These are phyloP conservation scores for Porites evermanni DNA, from an alignment of 92 coral and sea anemone genomes.

Conservation along the genomic window DNA sequence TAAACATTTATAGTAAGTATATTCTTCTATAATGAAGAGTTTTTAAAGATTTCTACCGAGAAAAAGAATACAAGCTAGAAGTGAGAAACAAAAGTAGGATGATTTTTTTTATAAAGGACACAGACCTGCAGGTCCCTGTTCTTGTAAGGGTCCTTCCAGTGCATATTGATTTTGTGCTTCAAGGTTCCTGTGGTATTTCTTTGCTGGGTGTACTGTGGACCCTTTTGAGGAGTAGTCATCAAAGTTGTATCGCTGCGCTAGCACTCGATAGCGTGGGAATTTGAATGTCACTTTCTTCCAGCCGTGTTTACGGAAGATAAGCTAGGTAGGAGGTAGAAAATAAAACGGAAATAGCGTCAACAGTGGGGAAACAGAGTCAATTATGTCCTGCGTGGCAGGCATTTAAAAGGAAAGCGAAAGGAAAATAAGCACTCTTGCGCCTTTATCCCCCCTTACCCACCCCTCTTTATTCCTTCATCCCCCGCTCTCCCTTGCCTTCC, in stretches of 20 bases:
- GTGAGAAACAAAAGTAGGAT: background rate
- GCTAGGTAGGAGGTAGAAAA: slow-evolving; percentile 48
- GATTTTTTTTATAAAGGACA: background rate
- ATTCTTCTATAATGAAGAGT: background rate
- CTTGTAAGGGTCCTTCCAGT: slow-evolving; percentile 47
- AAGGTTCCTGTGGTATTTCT: slow-evolving; percentile 88
- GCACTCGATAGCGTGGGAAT: slow-evolving; percentile 93
- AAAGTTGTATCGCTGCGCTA: slow-evolving; percentile 91
- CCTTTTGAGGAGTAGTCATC: slow-evolving; percentile 99
- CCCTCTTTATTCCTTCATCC: no score
- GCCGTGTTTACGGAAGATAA: slow-evolving; percentile 97
- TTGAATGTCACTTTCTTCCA: slow-evolving; percentile 92
- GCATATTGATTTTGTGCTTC: slow-evolving; percentile 68
- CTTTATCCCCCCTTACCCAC: no score
- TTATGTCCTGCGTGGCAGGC: no score
- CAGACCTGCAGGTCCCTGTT: slow-evolving; percentile 50
- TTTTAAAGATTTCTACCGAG: no score
- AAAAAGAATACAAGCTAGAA: background rate
- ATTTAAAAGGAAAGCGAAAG: no score
- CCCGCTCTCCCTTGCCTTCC: no score
- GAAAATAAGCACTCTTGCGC: no score
- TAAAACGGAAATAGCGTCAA: background rate
- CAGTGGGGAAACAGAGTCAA: no score
- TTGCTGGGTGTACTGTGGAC: slow-evolving; percentile 97
- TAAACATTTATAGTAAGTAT: no score